These are phyloP conservation scores for Thunnus albacares DNA, from an alignment of 2,797 vertebrate genomes.

Conservation along the genomic window DNA sequence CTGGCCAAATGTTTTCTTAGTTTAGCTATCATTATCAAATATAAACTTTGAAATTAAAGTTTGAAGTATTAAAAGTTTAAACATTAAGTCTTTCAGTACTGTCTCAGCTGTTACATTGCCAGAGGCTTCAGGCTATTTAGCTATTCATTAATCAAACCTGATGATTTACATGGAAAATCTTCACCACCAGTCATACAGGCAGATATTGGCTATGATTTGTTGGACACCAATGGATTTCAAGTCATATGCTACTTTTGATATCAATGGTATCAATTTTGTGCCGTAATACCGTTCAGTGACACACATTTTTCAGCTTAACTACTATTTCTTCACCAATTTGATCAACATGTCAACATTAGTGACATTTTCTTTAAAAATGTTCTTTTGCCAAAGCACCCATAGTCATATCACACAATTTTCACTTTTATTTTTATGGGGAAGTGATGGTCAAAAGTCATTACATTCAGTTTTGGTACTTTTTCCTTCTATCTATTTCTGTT, in stretches of 20 bases:
- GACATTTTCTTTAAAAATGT: slow-evolving; percentile 1
- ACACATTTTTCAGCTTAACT: too few relatives aligned
- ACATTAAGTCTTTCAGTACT: not conserved
- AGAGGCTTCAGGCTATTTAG: not conserved
- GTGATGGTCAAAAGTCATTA: not conserved
- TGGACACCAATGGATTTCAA: not conserved
- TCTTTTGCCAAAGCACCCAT: not conserved
- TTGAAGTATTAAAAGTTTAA: slow-evolving; percentile 8
- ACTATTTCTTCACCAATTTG: not conserved
- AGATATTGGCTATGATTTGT: not conserved
- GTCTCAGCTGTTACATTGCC: not conserved
- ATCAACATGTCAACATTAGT: not conserved
- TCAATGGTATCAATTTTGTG: not conserved
- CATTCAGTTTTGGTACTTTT: not conserved
- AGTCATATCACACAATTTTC: not conserved
- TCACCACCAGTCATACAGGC: too few relatives aligned
- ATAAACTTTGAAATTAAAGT: not conserved
- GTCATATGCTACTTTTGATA: not conserved
- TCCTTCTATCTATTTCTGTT: not conserved
- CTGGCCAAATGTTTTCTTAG: not conserved
- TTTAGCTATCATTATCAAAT: not conserved
- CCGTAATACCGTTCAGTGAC: not conserved
- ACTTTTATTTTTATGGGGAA: not conserved
- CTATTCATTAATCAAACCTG: slow-evolving; percentile 3
- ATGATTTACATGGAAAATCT: not conserved